Conservation (phyloP, 2,888 invertebrate species). For the Chymomyza fuscimana region DNA sequence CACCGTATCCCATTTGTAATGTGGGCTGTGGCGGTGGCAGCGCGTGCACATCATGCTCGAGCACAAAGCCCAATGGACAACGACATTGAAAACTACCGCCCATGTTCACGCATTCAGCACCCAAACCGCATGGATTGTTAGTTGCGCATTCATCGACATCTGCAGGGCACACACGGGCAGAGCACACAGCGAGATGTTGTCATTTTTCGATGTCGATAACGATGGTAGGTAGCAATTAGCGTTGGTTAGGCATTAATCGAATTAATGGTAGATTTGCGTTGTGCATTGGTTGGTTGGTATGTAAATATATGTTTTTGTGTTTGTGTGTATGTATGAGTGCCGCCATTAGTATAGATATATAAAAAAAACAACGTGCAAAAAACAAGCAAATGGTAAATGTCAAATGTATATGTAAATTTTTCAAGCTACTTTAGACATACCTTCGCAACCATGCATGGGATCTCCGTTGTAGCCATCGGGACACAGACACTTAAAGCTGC, state of each 20-base stretch:
- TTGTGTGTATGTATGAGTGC: conserved; percentile 32
- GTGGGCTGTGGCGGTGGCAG: conserved; percentile 42
- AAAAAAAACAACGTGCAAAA: conserved; percentile 38
- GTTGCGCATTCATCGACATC: conserved; percentile 87
- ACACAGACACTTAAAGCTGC: conserved; percentile 89
- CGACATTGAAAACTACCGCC: conserved; percentile 88
- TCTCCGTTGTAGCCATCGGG: conserved; percentile 91
- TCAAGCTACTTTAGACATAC: conserved; percentile 80
- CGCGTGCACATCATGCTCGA: conserved; percentile 75
- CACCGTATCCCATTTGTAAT: conserved; percentile 60
- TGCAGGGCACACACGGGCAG: conserved; percentile 61
- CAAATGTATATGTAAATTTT: conserved; percentile 8
- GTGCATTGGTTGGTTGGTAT: conserved; percentile 36
- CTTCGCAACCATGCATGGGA: conserved; percentile 87
- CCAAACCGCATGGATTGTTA: conserved; percentile 85
- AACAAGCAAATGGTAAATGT: conserved; percentile 37
- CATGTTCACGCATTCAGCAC: conserved; percentile 87
- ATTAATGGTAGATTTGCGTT: conserved; percentile 54
- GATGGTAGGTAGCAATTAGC: conserved; percentile 28
- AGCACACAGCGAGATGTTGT: conserved; percentile 16
- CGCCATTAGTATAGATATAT: conserved; percentile 7
- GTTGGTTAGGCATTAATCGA: conserved; percentile 57
- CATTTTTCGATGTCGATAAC: conserved; percentile 40
- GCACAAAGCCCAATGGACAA: conserved; percentile 86
- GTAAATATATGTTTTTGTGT: conserved; percentile 26